Percentiles rank a stretch among this genome's conserved stretches.
Evolutionary conservation across 1,140 invertebrate genomes (phyloP).

Genomic region (Drosophila malerkotliana): DNA sequence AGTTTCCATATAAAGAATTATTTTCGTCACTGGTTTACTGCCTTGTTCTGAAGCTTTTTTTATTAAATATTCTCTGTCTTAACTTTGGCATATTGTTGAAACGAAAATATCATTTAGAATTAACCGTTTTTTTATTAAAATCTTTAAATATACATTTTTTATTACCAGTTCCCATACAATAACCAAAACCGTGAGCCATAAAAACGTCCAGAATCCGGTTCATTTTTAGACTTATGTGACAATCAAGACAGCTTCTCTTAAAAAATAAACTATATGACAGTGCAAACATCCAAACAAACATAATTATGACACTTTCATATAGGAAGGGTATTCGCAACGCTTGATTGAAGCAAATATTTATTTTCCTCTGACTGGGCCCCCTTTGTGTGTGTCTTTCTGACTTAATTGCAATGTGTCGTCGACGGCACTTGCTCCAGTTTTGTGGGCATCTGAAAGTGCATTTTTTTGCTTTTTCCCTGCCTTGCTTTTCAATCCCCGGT

Average conservation of each 20-base stretch:
- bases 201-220: neutral
- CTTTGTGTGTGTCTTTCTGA: slow-evolving; percentile 33
- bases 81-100: too few relatives aligned
- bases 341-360: neutral
- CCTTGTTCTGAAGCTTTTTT: too few relatives aligned
- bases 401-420: slow-evolving; percentile 44
- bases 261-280: too few relatives aligned
- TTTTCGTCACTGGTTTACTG: too few relatives aligned
- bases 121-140: too few relatives aligned
- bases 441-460: slow-evolving; percentile 61
- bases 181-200: neutral
- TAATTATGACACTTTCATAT: neutral
- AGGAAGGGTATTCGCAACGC: slow-evolving; percentile 6
- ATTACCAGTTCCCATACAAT: neutral
- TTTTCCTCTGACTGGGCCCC: neutral
- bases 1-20: too few relatives aligned
- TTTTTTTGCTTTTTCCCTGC: slow-evolving; percentile 33
- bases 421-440: slow-evolving; percentile 60
- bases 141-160: neutral
- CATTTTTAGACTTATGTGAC: neutral
- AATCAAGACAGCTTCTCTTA: neutral
- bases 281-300: too few relatives aligned
- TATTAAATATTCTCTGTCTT: too few relatives aligned
- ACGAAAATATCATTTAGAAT: neutral
- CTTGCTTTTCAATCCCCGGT: slow-evolving; percentile 13